phyloP scores from a whole-genome alignment of 2,797 vertebrate species.

The Argya squamiceps region DNA sequence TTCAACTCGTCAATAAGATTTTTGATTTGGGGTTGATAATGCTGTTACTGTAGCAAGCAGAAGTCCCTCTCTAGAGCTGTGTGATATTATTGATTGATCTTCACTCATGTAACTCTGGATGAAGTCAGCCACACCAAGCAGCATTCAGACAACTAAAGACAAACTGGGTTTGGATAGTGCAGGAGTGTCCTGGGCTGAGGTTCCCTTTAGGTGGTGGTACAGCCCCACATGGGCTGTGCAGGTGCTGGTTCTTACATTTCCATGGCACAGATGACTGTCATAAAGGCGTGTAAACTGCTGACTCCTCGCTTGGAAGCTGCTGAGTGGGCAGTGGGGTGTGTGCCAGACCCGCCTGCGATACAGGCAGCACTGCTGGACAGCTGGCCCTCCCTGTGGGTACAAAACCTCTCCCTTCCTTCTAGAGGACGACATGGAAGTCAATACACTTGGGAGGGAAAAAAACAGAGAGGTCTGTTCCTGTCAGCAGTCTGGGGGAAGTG shows the following conservation, averaged over 20 bases:
- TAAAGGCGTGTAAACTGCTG: background rate
- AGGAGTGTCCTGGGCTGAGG: background rate
- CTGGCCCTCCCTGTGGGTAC: background rate
- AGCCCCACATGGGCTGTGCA: background rate
- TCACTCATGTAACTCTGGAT: background rate
- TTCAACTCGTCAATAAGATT: background rate
- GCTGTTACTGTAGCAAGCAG: background rate
- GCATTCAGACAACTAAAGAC: background rate
- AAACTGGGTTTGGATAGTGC: accelerated
- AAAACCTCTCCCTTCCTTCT: background rate
- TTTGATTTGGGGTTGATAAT: background rate
- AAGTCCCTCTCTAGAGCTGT: background rate
- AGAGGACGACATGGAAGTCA: accelerated
- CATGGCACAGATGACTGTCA: background rate
- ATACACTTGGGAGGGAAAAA: background rate
- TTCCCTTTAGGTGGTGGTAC: background rate
- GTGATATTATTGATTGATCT: background rate
- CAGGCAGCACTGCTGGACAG: background rate
- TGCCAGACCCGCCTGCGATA: background rate
- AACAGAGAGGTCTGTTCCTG: background rate
- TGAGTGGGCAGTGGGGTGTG: background rate
- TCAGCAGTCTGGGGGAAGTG: background rate
- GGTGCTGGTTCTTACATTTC: background rate
- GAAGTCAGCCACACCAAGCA: accelerated
- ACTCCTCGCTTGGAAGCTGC: background rate